A percentile compares a stretch with the other conserved stretches of the same genome.
These are phyloP conservation scores for Pelecanus crispus DNA, from an alignment of 2,113 vertebrate species.

Conservation along the genomic window DNA sequence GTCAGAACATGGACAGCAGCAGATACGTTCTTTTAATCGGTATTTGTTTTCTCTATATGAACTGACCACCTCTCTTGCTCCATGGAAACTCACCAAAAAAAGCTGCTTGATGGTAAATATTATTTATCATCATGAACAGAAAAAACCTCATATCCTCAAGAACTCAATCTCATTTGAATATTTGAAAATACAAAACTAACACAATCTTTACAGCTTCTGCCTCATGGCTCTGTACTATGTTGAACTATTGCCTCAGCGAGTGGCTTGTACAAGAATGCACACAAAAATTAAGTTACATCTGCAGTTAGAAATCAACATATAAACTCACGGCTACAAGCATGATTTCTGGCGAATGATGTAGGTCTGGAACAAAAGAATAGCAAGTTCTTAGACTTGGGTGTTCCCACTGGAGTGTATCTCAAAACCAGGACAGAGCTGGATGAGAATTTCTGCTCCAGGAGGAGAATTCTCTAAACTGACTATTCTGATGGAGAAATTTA, in stretches of 20 bases:
- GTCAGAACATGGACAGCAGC: neutral
- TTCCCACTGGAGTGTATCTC: neutral
- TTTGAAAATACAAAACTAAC: neutral
- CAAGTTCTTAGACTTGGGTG: neutral
- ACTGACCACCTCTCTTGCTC: neutral
- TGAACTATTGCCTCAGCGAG: neutral
- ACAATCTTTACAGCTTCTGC: neutral
- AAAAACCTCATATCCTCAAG: neutral
- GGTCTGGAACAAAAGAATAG: neutral
- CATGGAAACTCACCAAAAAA: neutral
- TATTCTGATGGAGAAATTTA: neutral
- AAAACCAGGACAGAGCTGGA: neutral
- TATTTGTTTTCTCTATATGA: neutral
- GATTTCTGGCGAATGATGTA: neutral
- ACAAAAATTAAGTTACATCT: neutral
- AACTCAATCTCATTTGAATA: neutral
- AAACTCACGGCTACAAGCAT: neutral
- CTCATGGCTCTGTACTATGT: neutral
- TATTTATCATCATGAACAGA: neutral
- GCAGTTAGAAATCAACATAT: neutral
- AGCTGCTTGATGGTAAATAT: neutral
- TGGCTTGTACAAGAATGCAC: neutral
- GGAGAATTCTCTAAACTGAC: neutral
- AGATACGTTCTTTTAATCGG: neutral
- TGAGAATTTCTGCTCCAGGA: neutral